These are phyloP conservation scores for Drosophila ananassae DNA, from an alignment of 1,140 invertebrate species.

Conservation along the genomic window DNA sequence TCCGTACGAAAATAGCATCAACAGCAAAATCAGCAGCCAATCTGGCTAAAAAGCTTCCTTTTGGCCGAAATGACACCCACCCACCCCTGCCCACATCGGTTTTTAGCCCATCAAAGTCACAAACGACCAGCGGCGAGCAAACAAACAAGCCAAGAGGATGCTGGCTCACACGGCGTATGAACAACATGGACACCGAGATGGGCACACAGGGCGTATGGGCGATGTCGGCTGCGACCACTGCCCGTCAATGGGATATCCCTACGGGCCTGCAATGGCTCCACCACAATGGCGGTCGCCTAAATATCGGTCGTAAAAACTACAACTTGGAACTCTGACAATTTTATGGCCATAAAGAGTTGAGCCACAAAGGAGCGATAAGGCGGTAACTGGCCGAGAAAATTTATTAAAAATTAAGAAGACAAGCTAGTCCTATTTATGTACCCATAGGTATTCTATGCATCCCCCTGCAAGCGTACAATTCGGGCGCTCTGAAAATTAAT, in stretches of 20 bases:
- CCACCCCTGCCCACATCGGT: slow-evolving; percentile 16
- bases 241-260: slow-evolving; percentile 13
- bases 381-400: not conserved
- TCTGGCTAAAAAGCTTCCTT: slow-evolving; percentile 36
- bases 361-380: not conserved
- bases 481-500: slow-evolving; percentile 21
- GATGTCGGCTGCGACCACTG: slow-evolving; percentile 19
- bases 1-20: slow-evolving; percentile 69
- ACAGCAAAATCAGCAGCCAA: slow-evolving; percentile 50
- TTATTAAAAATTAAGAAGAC: not conserved
- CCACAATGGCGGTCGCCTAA: slow-evolving; percentile 4
- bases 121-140: slow-evolving; percentile 41
- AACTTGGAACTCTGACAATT: not conserved
- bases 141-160: slow-evolving; percentile 50
- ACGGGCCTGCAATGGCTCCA: not conserved
- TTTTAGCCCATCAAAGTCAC: slow-evolving; percentile 62
- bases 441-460: not conserved
- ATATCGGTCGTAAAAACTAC: not conserved
- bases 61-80: not conserved
- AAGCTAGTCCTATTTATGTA: not conserved
- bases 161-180: slow-evolving; percentile 11
- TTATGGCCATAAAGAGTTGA: not conserved
- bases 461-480: not conserved
- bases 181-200: not conserved
- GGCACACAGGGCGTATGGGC: slow-evolving; percentile 40